Percentiles rank a stretch among this genome's conserved stretches.
Evolutionary conservation across 2,888 invertebrate genomes (phyloP).

Genomic region (Pseudanteris insignis): DNA sequence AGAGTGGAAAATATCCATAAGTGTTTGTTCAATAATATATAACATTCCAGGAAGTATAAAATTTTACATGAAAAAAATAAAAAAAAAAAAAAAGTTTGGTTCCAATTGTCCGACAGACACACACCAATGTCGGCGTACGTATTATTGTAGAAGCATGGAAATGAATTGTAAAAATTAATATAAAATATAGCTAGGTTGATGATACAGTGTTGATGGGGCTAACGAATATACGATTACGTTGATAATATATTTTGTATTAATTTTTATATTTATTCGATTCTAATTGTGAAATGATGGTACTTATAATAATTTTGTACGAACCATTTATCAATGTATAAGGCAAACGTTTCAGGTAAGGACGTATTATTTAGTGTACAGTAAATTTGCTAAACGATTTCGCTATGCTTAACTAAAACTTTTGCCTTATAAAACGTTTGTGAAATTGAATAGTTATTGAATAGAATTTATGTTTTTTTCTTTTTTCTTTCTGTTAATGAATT

Average conservation of each 20-base stretch:
- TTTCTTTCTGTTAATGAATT: neutral
- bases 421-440: slow-evolving; percentile 8
- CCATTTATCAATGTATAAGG: slow-evolving; percentile 1
- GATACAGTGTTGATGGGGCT: no score
- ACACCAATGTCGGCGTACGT: no score
- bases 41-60: no score
- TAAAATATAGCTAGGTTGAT: neutral
- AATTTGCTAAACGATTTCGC: slow-evolving; percentile 15
- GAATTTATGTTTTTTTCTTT: neutral
- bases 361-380: slow-evolving; percentile 35
- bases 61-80: no score
- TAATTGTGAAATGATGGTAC: neutral
- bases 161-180: no score
- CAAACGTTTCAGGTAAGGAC: slow-evolving; percentile 4
- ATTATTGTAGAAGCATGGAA: no score
- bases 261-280: neutral
- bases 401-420: neutral
- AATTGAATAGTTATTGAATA: slow-evolving; percentile 30
- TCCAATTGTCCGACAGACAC: no score
- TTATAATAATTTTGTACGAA: no score
- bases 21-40: no score
- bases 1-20: no score
- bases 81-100: no score
- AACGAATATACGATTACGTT: no score
- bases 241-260: neutral